These are phyloP conservation scores for Blastobasis adustella DNA, from an alignment of 2,888 invertebrate species.

Conservation along the genomic window DNA sequence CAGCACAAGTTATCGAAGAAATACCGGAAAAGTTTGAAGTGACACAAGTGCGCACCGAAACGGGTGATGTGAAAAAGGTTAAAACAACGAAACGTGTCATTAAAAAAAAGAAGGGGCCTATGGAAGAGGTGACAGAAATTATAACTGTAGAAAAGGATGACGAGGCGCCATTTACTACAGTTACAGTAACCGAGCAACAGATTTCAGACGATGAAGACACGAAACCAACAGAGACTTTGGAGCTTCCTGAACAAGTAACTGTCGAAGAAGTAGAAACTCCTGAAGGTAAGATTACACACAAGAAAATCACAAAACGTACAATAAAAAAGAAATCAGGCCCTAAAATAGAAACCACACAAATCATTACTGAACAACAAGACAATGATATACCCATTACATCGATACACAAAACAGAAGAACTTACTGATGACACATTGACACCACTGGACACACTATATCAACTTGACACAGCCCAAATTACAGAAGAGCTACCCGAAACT, in stretches of 20 bases:
- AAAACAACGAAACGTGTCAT: slow-evolving; percentile 29
- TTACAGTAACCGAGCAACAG: slow-evolving; percentile 13
- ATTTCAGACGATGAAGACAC: slow-evolving; percentile 6
- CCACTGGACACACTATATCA: slow-evolving; percentile 14
- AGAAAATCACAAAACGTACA: slow-evolving; percentile 19
- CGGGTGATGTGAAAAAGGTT: slow-evolving; percentile 27
- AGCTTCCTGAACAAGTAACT: slow-evolving; percentile 41
- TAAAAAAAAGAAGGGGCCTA: slow-evolving; percentile 31
- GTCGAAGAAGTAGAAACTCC: slow-evolving; percentile 12
- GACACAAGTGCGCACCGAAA: slow-evolving; percentile 4
- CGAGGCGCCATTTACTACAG: slow-evolving; percentile 19
- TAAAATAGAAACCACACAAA: slow-evolving; percentile 23
- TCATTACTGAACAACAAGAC: slow-evolving; percentile 19
- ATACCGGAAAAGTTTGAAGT: slow-evolving; percentile 16
- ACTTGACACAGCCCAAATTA: slow-evolving; percentile 11
- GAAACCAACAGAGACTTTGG: slow-evolving; percentile 16
- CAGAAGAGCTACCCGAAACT: slow-evolving; percentile 37
- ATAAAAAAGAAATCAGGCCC: slow-evolving; percentile 27
- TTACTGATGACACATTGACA: slow-evolving; percentile 12
- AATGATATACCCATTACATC: slow-evolving; percentile 14
- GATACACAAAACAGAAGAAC: slow-evolving; percentile 26
- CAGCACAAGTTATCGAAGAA: slow-evolving; percentile 22
- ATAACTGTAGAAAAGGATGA: slow-evolving; percentile 19
- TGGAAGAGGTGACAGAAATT: slow-evolving; percentile 24
- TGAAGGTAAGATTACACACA: slow-evolving; percentile 17